phyloP scores from a whole-genome alignment of 2,888 invertebrate species.

The Atethmia centrago region DNA sequence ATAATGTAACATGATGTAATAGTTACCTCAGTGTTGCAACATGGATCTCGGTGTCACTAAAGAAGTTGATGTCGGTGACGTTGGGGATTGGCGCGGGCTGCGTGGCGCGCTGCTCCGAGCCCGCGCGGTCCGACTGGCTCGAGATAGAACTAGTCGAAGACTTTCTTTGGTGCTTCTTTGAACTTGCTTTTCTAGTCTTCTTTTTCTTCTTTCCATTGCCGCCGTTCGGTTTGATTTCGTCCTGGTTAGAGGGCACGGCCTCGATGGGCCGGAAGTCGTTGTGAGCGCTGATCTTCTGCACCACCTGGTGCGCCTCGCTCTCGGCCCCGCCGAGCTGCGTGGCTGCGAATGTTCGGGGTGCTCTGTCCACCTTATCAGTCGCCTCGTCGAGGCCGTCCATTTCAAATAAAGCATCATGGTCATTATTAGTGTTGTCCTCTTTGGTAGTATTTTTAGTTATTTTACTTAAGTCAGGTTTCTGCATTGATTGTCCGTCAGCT shows the following conservation, averaged over 20 bases:
- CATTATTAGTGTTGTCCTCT: constrained; percentile 79
- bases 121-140: constrained; percentile 89
- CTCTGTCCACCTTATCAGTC: constrained; percentile 87
- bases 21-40: constrained; percentile 91
- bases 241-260: constrained; percentile 77
- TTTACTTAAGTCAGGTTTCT: constrained; percentile 90
- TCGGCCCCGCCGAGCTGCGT: constrained; percentile 87
- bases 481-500: constrained; percentile 89
- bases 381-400: constrained; percentile 92
- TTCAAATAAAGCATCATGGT: constrained; percentile 92
- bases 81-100: constrained; percentile 82
- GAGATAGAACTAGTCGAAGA: constrained; percentile 90
- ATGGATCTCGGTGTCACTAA: constrained; percentile 98
- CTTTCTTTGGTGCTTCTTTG: constrained; percentile 95
- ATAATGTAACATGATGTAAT: constrained; percentile 1
- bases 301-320: constrained; percentile 88
- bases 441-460: constrained; percentile 84
- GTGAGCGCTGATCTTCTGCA: constrained; percentile 91
- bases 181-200: constrained; percentile 94
- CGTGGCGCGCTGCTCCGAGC: constrained; percentile 83
- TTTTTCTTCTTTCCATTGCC: constrained; percentile 93
- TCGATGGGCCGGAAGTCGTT: constrained; percentile 92
- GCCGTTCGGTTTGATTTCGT: constrained; percentile 89
- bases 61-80: constrained; percentile 92
- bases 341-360: constrained; percentile 90